Percentiles rank a stretch among this genome's conserved stretches.
phyloP scores from a whole-genome alignment of 2,113 vertebrate species.

The Halcyon senegalensis region DNA sequence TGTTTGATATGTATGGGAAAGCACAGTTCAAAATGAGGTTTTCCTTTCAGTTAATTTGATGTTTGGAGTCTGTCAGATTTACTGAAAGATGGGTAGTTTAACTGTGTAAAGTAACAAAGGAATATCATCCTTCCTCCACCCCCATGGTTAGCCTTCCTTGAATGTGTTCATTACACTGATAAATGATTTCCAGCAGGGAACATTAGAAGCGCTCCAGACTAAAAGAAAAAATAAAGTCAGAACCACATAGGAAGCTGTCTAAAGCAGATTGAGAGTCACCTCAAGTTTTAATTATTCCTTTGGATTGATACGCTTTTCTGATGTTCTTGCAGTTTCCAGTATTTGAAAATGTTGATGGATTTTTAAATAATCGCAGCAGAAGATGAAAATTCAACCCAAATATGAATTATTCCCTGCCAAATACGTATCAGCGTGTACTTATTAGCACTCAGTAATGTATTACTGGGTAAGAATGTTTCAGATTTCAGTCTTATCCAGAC shows the following conservation, averaged over 20 bases:
- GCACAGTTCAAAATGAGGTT: conserved; percentile 33
- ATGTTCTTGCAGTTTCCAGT: not conserved
- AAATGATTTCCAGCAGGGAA: conserved; percentile 34
- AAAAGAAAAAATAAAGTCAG: conserved; percentile 8
- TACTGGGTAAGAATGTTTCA: not conserved
- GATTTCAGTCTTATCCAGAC: not conserved
- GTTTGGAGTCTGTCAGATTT: conserved; percentile 49
- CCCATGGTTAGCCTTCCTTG: conserved; percentile 8
- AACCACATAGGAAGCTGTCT: not conserved
- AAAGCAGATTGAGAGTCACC: not conserved
- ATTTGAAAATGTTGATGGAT: not conserved
- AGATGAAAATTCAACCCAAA: not conserved
- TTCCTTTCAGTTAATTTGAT: conserved; percentile 63
- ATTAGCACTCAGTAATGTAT: not conserved
- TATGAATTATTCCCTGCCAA: not conserved
- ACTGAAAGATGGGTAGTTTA: conserved; percentile 23
- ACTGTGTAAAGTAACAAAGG: conserved; percentile 4
- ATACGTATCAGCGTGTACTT: not conserved
- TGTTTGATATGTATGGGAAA: conserved; percentile 51
- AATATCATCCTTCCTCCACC: not conserved
- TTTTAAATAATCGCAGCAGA: not conserved
- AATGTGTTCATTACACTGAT: conserved; percentile 40
- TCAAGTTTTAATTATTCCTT: not conserved
- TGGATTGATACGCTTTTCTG: not conserved
- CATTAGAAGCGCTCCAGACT: conserved; percentile 9